Base-by-base conservation (phyloP, 2,113 vertebrate genomes). In the Megaceryle torquata region DNA sequence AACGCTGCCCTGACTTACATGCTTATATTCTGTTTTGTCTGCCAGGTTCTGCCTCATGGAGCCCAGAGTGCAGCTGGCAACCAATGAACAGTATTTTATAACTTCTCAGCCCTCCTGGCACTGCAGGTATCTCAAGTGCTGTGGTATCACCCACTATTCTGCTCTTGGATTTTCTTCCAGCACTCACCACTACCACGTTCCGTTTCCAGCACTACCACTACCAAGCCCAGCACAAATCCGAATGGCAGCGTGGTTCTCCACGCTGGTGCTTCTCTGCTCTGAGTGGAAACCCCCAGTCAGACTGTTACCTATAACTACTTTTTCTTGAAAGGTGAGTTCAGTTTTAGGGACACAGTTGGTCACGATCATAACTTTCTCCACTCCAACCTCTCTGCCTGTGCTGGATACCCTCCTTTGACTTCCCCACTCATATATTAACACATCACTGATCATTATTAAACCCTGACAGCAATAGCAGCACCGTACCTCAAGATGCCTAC, bases 401-500 rank as follows among this genome's bases (percentile, higher is more conserved):
- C 39, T 67, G 50, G 50, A 65, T 24, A 53, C 7, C 33, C 18
- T 71, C 24, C 44, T 79, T 65, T 41, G 44, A 61, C 50, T 37
- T 86, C 67, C 59, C 29, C 61, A 9, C 18, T 67, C 31, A 12
- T 37, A 33, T 25, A 39, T 82, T 39, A 76, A n/a, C 37, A 78
- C 46, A 50, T 35, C 19, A 28, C 39, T 60, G 43, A 31, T 44
- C 7, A 2, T 48, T 46, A 60, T 28, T 20, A 75, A 75, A 33
- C 12, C 0, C 0, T 53, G 69, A n/a, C 31, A 54, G 37, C 31
- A 56, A 57, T 5, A 64, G 28, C 3, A 93, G 14, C 24, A 44
- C 26, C 0, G 1, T 20, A 64, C 25, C 57, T 76, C 0, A 0
- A 75, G 65, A 26, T 31, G 39, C 31, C 18, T 50, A 15, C 63